A percentile compares a stretch with the other conserved stretches of the same genome.
Conservation (phyloP, 2,888 invertebrate genomes). For the Tribolium freemani region DNA sequence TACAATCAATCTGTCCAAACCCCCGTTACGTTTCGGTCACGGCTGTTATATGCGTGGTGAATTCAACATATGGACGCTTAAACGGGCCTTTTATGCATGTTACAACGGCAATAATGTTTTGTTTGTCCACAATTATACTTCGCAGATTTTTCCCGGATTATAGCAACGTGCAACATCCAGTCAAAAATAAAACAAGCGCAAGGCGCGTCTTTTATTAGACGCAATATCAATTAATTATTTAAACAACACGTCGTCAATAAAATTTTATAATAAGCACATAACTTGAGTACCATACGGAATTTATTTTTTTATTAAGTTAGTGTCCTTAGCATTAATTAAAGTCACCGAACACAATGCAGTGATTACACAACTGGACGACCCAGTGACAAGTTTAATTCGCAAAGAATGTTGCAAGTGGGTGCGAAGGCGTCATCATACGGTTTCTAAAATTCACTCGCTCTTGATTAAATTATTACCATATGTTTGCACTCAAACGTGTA, state of each 20-base stretch:
- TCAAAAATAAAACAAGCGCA: background rate
- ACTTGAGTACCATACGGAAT: too few relatives aligned
- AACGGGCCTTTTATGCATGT: constrained; percentile 38
- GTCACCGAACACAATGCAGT: background rate
- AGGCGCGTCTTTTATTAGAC: background rate
- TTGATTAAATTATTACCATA: constrained; percentile 12
- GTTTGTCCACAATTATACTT: constrained; percentile 32
- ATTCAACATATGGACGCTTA: constrained; percentile 43
- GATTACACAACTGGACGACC: background rate
- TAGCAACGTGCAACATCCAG: background rate
- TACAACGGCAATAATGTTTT: constrained; percentile 20
- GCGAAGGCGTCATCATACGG: constrained; percentile 9
- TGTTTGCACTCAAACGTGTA: constrained; percentile 13
- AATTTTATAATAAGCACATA: too few relatives aligned
- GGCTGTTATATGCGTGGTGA: constrained; percentile 48
- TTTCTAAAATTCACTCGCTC: constrained; percentile 20
- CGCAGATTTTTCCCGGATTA: background rate
- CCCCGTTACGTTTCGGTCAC: constrained; percentile 51
- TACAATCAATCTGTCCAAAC: constrained; percentile 61
- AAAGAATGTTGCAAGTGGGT: constrained; percentile 21
- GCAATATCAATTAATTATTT: background rate
- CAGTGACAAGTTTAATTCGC: background rate
- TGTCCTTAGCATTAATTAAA: background rate
- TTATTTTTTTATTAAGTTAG: too few relatives aligned
- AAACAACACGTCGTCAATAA: background rate